Evolutionary conservation across 2,888 invertebrate species (phyloP).

Genomic region (Ecliptopera silaceata): DNA sequence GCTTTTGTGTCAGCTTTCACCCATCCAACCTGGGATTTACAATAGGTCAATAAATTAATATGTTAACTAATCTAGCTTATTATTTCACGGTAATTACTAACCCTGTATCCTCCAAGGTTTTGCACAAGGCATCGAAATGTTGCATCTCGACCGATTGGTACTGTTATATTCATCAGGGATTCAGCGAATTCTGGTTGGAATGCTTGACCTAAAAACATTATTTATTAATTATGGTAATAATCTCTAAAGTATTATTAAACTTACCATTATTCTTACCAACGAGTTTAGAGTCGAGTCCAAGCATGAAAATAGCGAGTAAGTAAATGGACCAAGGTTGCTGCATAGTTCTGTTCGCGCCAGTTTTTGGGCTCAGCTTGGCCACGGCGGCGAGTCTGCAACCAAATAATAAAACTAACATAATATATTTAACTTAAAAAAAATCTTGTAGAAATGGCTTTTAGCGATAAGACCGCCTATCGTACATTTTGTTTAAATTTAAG

Average conservation of each 20-base stretch:
- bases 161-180: slow-evolving; percentile 91
- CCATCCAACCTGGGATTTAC: slow-evolving; percentile 90
- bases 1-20: slow-evolving; percentile 96
- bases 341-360: slow-evolving; percentile 59
- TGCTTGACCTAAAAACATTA: slow-evolving; percentile 83
- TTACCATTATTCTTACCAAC: slow-evolving; percentile 57
- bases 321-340: slow-evolving; percentile 68
- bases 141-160: slow-evolving; percentile 93
- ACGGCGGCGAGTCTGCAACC: slow-evolving; percentile 48
- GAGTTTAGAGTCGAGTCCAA: slow-evolving; percentile 72
- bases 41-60: slow-evolving; percentile 9
- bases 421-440: slow-evolving; percentile 24
- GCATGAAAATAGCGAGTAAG: slow-evolving; percentile 67
- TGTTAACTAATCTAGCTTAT: neutral
- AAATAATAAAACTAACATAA: slow-evolving; percentile 35
- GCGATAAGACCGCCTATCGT: too few relatives aligned
- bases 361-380: slow-evolving; percentile 33
- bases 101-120: slow-evolving; percentile 94
- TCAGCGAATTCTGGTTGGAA: slow-evolving; percentile 94
- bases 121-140: slow-evolving; percentile 93
- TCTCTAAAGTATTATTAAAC: neutral
- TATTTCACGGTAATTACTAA: slow-evolving; percentile 57
- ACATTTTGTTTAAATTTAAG: too few relatives aligned
- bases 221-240: neutral
- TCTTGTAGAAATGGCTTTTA: slow-evolving; percentile 22